phyloP scores from a whole-genome alignment of 2,113 vertebrate species.

The Corynorhinus townsendii region DNA sequence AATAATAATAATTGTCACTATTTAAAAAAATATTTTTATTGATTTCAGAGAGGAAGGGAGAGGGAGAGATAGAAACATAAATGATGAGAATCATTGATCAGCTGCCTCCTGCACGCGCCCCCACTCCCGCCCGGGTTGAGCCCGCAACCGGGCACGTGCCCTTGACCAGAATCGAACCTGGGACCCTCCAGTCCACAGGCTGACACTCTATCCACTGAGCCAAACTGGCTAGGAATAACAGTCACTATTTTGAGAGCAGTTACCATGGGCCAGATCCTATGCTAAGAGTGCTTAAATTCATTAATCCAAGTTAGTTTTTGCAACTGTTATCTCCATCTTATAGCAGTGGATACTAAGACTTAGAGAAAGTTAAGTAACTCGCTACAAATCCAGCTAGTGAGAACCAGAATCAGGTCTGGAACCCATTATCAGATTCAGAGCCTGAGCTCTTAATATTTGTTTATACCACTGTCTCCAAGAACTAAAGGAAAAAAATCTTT shows the following conservation, averaged over 20 bases:
- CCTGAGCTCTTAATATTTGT: not conserved
- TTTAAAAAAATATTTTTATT: not conserved
- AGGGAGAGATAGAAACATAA: no score
- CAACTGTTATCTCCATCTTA: not conserved
- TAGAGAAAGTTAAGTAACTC: slow-evolving; percentile 9
- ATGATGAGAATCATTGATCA: no score
- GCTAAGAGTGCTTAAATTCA: not conserved
- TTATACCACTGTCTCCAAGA: not conserved
- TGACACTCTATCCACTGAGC: no score
- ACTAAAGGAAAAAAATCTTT: not conserved
- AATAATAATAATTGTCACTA: not conserved
- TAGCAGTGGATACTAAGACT: slow-evolving; percentile 30
- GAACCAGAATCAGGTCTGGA: not conserved
- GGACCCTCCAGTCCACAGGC: no score
- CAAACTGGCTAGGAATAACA: not conserved
- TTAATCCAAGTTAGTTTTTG: not conserved
- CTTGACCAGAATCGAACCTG: no score
- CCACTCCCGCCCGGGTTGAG: no score
- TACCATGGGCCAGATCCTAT: not conserved
- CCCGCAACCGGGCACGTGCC: no score
- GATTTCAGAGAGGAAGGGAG: no score
- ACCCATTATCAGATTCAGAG: not conserved
- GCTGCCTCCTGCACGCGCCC: no score
- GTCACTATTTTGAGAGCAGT: not conserved
- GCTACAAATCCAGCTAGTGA: not conserved